These are phyloP conservation scores for Drosophila meridiana DNA, from an alignment of 2,888 invertebrate species.

Conservation along the genomic window DNA sequence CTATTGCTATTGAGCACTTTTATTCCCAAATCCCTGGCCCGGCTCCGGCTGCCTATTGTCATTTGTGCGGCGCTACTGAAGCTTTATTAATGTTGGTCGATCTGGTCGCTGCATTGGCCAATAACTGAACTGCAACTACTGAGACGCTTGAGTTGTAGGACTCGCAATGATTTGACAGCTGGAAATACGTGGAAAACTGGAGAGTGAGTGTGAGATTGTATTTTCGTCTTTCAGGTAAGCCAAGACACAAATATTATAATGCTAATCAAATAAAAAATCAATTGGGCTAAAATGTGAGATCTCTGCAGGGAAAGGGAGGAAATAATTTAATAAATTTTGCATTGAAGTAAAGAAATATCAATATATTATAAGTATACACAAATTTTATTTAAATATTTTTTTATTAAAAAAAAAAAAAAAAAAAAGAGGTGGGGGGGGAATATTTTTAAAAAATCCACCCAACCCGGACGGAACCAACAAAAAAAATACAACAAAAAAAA, in stretches of 20 bases:
- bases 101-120: conserved; percentile 26
- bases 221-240: not conserved
- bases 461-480: too few relatives aligned
- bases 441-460: too few relatives aligned
- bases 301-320: too few relatives aligned
- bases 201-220: not conserved
- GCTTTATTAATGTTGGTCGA: conserved; percentile 67
- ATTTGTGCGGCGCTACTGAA: conserved; percentile 59
- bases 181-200: conserved; percentile 37
- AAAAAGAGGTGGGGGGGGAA: too few relatives aligned
- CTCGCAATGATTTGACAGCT: conserved; percentile 40
- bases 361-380: too few relatives aligned
- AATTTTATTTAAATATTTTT: too few relatives aligned
- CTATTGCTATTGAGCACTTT: conserved; percentile 19
- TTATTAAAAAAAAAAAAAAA: too few relatives aligned
- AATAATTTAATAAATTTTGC: too few relatives aligned
- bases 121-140: conserved; percentile 35
- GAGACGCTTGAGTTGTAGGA: conserved; percentile 34
- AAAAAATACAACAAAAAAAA: too few relatives aligned
- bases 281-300: not conserved
- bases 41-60: conserved; percentile 16
- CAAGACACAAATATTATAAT: not conserved
- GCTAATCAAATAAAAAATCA: too few relatives aligned
- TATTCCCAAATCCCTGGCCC: conserved; percentile 4
- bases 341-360: too few relatives aligned